Conservation (phyloP, 2,888 invertebrate species). For the Geophilus truncorum region DNA sequence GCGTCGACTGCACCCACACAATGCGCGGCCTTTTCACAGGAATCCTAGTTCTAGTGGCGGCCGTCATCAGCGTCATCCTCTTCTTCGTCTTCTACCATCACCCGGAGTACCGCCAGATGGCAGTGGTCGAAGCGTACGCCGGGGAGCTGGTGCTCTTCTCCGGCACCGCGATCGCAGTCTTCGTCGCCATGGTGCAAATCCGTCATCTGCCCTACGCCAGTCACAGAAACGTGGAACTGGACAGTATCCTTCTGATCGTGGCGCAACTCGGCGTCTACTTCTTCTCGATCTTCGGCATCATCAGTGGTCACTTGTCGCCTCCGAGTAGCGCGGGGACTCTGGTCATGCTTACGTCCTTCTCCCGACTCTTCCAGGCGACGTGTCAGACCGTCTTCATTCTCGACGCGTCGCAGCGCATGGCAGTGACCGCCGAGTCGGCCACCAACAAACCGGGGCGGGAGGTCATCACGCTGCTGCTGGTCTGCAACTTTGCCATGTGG, state of each 20-base stretch:
- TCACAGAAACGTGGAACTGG: conserved; percentile 72
- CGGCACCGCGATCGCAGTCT: conserved; percentile 75
- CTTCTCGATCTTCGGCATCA: conserved; percentile 87
- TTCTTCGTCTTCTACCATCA: conserved; percentile 79
- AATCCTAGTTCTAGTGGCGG: conserved; percentile 76
- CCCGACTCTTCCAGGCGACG: conserved; percentile 74
- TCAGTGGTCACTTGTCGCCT: conserved; percentile 83
- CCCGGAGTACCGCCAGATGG: conserved; percentile 67
- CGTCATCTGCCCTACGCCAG: conserved; percentile 74
- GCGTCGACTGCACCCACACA: conserved; percentile 88
- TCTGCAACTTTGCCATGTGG: conserved; percentile 49
- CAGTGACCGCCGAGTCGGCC: conserved; percentile 73
- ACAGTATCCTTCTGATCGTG: conserved; percentile 84
- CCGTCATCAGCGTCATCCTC: conserved; percentile 83
- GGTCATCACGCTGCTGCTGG: conserved; percentile 77
- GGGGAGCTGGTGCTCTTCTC: conserved; percentile 82
- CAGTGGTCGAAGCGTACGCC: conserved; percentile 82
- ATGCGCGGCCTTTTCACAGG: conserved; percentile 90
- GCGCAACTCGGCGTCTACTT: conserved; percentile 93
- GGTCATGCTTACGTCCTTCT: conserved; percentile 75
- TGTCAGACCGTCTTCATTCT: conserved; percentile 56
- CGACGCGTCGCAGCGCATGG: conserved; percentile 79
- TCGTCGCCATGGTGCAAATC: conserved; percentile 75
- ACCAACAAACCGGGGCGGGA: conserved; percentile 85
- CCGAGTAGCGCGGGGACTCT: conserved; percentile 62